A percentile compares a stretch with the other conserved stretches of the same genome.
These are phyloP conservation scores for Premnoplex brunnescens DNA, from an alignment of 2,797 vertebrate species.

Conservation along the genomic window DNA sequence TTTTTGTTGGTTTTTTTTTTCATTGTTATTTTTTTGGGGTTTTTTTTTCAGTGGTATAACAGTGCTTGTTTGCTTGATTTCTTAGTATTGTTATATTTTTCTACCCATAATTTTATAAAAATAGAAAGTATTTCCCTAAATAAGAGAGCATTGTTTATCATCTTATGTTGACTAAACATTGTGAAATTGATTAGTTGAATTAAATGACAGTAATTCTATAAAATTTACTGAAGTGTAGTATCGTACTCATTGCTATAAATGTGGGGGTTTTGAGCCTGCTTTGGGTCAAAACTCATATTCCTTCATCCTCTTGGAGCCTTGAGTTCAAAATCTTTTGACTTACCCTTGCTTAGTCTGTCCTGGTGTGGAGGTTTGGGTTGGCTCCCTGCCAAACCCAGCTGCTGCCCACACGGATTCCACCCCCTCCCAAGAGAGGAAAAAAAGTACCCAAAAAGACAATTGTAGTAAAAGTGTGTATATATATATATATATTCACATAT, in stretches of 20 bases:
- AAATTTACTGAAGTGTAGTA: neutral
- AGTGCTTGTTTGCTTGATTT: neutral
- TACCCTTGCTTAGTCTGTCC: neutral
- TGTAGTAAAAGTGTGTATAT: too few relatives aligned
- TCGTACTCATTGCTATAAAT: neutral
- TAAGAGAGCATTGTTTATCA: neutral
- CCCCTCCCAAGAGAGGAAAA: too few relatives aligned
- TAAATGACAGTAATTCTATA: neutral
- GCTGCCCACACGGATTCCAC: too few relatives aligned
- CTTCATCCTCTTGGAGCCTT: neutral
- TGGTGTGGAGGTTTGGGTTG: neutral
- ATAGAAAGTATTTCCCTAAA: neutral
- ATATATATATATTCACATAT: too few relatives aligned
- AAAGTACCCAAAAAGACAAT: too few relatives aligned
- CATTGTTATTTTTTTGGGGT: accelerated
- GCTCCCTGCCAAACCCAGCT: too few relatives aligned
- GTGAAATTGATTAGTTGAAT: neutral
- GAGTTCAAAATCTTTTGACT: neutral
- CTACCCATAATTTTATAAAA: neutral
- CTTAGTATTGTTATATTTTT: neutral
- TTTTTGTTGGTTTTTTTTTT: neutral
- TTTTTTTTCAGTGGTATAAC: neutral
- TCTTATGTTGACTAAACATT: neutral
- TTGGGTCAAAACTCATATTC: neutral
- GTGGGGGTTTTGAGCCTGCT: neutral